Conservation (phyloP, 2,888 invertebrate genomes). For the Ditylenchus weischeri region DNA sequence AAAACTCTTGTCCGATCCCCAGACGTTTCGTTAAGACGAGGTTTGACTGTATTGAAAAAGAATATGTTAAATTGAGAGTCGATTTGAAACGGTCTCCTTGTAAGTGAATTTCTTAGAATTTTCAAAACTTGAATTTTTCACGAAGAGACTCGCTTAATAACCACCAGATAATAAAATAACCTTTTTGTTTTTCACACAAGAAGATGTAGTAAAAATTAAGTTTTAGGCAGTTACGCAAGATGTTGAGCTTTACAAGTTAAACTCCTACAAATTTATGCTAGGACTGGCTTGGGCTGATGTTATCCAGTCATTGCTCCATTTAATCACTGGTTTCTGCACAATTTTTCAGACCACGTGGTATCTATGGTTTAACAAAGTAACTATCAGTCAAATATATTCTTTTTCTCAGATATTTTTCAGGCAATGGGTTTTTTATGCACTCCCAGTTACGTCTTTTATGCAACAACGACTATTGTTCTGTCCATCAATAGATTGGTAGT, state of each 20-base stretch:
- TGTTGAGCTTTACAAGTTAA: background rate
- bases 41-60: no score
- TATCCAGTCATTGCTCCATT: constrained; percentile 44
- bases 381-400: no score
- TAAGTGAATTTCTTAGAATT: no score
- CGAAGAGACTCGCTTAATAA: no score
- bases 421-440: constrained; percentile 46
- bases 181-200: no score
- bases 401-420: constrained; percentile 13
- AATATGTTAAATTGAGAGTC: no score
- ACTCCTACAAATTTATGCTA: constrained; percentile 1
- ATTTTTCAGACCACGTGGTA: constrained; percentile 32
- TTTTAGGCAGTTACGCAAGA: constrained; percentile 2
- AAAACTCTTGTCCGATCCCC: no score
- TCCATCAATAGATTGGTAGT: constrained; percentile 44
- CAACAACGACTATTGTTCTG: constrained; percentile 43
- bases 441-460: constrained; percentile 47
- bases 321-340: constrained; percentile 47
- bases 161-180: no score
- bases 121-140: no score
- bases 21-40: no score
- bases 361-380: background rate
- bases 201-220: background rate
- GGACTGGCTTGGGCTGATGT: constrained; percentile 31
- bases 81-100: no score